A percentile compares a stretch with the other conserved stretches of the same genome.
Conservation (phyloP, 2,888 invertebrate species). For the Polylopha cassiicola region DNA sequence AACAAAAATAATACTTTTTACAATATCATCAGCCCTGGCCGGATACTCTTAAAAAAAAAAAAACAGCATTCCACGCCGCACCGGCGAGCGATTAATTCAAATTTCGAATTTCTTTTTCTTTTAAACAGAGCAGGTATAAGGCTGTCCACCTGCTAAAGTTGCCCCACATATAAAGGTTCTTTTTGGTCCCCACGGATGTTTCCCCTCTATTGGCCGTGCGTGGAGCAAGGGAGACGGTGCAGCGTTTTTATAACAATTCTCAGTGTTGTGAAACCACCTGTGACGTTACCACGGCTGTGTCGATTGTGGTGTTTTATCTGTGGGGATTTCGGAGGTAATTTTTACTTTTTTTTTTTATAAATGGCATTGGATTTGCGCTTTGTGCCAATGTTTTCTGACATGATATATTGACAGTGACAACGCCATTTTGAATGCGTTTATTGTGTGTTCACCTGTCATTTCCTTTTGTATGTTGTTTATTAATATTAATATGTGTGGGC, state of each 20-base stretch:
- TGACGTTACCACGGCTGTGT: conserved; percentile 56
- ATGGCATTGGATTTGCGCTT: conserved; percentile 29
- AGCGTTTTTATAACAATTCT: conserved; percentile 35
- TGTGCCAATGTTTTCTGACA: conserved; percentile 25
- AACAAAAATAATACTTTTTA: conserved; percentile 11
- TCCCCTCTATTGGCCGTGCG: conserved; percentile 45
- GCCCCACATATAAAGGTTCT: conserved; percentile 28
- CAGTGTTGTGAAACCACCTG: conserved; percentile 65
- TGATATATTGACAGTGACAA: conserved; percentile 27
- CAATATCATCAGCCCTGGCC: conserved; percentile 1
- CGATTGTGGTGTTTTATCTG: conserved; percentile 50
- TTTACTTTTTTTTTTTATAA: conserved; percentile 30
- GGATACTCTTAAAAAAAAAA: conserved; percentile 16
- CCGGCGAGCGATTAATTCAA: conserved; percentile 54
- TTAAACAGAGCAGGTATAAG: conserved; percentile 59
- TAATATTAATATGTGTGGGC: not conserved
- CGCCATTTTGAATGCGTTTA: no score
- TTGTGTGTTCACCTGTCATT: not conserved
- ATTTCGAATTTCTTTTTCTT: conserved; percentile 48
- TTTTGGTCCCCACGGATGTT: conserved; percentile 40
- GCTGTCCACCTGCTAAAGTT: conserved; percentile 54
- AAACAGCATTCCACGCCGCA: conserved; percentile 11
- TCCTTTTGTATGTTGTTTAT: conserved; percentile 1
- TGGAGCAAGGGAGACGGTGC: conserved; percentile 35
- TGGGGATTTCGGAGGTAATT: conserved; percentile 41